These are phyloP conservation scores for Osmerus mordax DNA, from an alignment of 2,113 vertebrate species.

Conservation along the genomic window DNA sequence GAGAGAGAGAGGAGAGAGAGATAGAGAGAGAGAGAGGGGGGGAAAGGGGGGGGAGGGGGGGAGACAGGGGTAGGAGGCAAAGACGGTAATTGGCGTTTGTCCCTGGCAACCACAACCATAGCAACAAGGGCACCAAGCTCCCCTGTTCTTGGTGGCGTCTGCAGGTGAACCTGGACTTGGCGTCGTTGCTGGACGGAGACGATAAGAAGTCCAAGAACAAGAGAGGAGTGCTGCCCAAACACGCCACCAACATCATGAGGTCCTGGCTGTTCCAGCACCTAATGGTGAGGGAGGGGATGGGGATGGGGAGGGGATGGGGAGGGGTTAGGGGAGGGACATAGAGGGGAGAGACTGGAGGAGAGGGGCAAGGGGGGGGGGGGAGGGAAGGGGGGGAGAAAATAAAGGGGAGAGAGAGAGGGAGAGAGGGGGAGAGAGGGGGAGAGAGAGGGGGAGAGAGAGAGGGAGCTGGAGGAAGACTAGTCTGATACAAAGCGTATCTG, in stretches of 20 bases:
- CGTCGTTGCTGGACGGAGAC: conserved; percentile 91
- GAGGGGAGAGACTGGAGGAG: not conserved
- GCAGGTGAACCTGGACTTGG: conserved; percentile 95
- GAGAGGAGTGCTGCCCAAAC: conserved; percentile 84
- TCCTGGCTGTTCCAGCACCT: conserved; percentile 93
- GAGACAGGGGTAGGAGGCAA: too few relatives aligned
- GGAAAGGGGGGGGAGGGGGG: too few relatives aligned
- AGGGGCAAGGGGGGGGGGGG: too few relatives aligned
- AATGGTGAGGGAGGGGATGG: conserved; percentile 80
- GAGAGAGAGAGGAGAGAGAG: too few relatives aligned
- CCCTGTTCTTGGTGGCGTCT: conserved; percentile 8
- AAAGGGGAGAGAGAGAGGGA: too few relatives aligned
- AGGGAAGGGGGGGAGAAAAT: too few relatives aligned
- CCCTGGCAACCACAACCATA: conserved; percentile 66
- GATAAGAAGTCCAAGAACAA: conserved; percentile 97
- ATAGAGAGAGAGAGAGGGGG: too few relatives aligned
- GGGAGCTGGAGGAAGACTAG: too few relatives aligned
- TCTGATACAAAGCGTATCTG: too few relatives aligned
- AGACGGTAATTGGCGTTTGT: conserved; percentile 67
- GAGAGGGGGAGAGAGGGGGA: too few relatives aligned
- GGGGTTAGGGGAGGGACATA: not conserved
- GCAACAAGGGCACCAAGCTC: conserved; percentile 66
- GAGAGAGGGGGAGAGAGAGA: too few relatives aligned
- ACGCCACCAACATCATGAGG: conserved; percentile 86
- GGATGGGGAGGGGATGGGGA: not conserved